Evolutionary conservation across 2,888 invertebrate species (phyloP), one percentile per base, ranked within the genome.

Genomic region (Ochlodes sylvanus): DNA sequence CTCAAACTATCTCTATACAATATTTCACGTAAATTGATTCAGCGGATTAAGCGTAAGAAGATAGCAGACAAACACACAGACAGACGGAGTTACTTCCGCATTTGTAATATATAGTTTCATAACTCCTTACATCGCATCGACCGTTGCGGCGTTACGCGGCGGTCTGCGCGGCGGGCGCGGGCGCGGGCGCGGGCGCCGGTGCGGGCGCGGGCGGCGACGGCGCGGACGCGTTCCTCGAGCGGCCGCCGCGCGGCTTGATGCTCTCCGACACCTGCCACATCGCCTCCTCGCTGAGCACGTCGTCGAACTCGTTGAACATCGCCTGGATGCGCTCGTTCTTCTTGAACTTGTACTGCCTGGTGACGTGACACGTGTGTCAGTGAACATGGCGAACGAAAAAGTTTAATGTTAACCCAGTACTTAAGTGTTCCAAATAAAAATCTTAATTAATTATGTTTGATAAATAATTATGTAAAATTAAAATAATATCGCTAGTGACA

Each of bases 201-300:
- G 72, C 76, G 71, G 69, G 76, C 58, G 69, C 74, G 70, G 78
- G 78, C 44, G 79, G 75, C 34, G 79, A 76, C 50, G 82, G 76
- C 69, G 79, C 75, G 58, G 85, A 75, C 21, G 79, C 69, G 69
- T 81, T 74, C 52, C 90, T 83, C 79, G 95, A 93, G 72, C 95
- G 95, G 1, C 95, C 95, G 32, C 96, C 96, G 69, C 98, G 94
- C 64, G 99, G 99, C 94, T 99, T 99, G 79, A 99, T 98, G 75
- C 96, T 96, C 93, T 99, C 98, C 0, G 99, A 99, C 80, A 99
- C 97, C 89, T 98, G 98, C 99, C 99, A 99, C 96, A 99, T 97
- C 69, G 98, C 97, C 88, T 99, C 99, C 92, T 99, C 99, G 84
- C 97, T 97, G 79, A 99, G 95, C 86, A 97, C 97, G 88, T 99